These are phyloP conservation scores for Venustaconcha ellipsiformis DNA, from an alignment of 1,140 invertebrate genomes.

Conservation along the genomic window DNA sequence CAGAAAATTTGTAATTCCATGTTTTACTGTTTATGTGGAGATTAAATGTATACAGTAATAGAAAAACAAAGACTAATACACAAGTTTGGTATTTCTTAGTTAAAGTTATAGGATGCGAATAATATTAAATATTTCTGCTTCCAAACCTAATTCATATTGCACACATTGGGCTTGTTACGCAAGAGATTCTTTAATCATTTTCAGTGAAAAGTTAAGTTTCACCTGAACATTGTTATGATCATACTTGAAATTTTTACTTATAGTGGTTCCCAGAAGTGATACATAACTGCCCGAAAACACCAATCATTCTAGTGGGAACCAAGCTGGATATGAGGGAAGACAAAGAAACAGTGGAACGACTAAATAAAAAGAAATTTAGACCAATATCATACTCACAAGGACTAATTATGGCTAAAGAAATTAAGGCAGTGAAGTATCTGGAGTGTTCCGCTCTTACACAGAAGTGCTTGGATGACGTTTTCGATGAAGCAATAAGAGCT, in stretches of 20 bases:
- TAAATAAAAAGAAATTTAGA: constrained; percentile 96
- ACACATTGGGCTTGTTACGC: too few relatives aligned
- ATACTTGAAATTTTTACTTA: constrained; percentile 5
- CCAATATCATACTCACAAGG: constrained; percentile 98
- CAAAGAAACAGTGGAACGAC: constrained; percentile 96
- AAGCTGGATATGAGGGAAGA: constrained; percentile 95
- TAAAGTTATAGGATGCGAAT: too few relatives aligned
- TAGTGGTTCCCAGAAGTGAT: constrained; percentile 74
- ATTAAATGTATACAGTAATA: too few relatives aligned
- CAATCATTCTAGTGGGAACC: constrained; percentile 76
- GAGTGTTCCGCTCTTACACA: constrained; percentile 73
- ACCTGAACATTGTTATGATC: too few relatives aligned
- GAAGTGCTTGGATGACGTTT: constrained; percentile 71
- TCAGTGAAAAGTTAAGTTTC: too few relatives aligned
- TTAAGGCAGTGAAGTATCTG: constrained; percentile 74
- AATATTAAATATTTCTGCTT: too few relatives aligned
- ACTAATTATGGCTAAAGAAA: constrained; percentile 98
- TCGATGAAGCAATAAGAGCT: constrained; percentile 72
- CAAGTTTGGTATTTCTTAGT: too few relatives aligned
- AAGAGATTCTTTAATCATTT: too few relatives aligned
- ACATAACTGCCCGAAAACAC: constrained; percentile 75
- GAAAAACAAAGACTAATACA: too few relatives aligned
- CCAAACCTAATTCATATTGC: too few relatives aligned
- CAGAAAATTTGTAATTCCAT: too few relatives aligned
- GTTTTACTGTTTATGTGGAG: too few relatives aligned